phyloP scores from a whole-genome alignment of 2,888 invertebrate genomes.

The Spisula subtruncata region DNA sequence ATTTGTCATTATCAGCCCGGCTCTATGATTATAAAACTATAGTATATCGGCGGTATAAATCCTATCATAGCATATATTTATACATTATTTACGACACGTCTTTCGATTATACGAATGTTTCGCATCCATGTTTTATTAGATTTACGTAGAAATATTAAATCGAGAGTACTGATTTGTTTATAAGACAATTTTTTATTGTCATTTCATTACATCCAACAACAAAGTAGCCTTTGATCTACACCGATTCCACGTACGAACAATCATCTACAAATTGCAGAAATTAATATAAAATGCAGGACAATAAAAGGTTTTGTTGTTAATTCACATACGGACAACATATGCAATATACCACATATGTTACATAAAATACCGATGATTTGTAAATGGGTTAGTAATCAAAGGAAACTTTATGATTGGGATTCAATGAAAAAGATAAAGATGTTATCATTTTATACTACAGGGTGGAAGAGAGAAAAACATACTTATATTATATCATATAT shows the following conservation, averaged over 20 bases:
- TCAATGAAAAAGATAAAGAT: background rate
- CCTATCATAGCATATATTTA: conserved; percentile 53
- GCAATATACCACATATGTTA: conserved; percentile 33
- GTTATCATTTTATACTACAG: background rate
- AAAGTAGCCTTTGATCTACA: conserved; percentile 59
- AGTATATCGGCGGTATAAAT: conserved; percentile 24
- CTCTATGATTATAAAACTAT: conserved; percentile 31
- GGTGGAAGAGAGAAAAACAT: background rate
- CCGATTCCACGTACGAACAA: conserved; percentile 61
- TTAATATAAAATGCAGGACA: conserved; percentile 50
- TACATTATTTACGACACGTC: conserved; percentile 42
- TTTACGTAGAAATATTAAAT: conserved; percentile 53
- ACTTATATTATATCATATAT: too few species aligned
- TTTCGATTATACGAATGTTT: conserved; percentile 35
- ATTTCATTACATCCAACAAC: conserved; percentile 50
- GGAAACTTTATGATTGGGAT: background rate
- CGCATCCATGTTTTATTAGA: conserved; percentile 49
- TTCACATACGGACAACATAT: conserved; percentile 55
- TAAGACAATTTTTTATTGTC: conserved; percentile 53
- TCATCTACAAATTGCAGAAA: conserved; percentile 59
- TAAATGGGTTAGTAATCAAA: background rate
- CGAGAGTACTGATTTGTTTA: conserved; percentile 41
- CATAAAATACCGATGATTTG: conserved; percentile 2
- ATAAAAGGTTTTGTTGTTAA: conserved; percentile 48
- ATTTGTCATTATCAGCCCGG: conserved; percentile 51